These are phyloP conservation scores for Betta splendens DNA, from an alignment of 2,797 vertebrate species.

Conservation along the genomic window DNA sequence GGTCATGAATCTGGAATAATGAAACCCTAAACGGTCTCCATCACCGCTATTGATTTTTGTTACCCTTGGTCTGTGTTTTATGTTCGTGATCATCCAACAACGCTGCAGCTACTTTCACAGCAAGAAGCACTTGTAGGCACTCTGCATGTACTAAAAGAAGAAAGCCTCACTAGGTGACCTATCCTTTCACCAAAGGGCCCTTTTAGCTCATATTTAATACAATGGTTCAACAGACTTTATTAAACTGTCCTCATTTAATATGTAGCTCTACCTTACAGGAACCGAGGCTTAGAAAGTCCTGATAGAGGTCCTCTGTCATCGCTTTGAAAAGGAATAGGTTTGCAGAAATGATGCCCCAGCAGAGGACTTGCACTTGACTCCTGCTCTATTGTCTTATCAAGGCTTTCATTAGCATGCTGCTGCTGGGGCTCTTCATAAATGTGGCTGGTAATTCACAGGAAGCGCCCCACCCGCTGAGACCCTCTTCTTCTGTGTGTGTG, in stretches of 20 bases:
- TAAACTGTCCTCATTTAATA: constrained; percentile 41
- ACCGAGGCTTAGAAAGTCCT: constrained; percentile 34
- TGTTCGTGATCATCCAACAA: constrained; percentile 56
- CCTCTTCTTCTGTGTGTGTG: constrained; percentile 67
- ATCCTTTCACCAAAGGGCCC: constrained; percentile 21
- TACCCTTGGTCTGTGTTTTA: constrained; percentile 61
- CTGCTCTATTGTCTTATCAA: constrained; percentile 65
- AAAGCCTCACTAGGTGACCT: constrained; percentile 23
- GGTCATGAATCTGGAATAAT: constrained; percentile 79
- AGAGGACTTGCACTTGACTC: constrained; percentile 70
- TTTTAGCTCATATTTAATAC: constrained; percentile 29
- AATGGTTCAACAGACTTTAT: constrained; percentile 43
- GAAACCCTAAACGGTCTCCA: constrained; percentile 73
- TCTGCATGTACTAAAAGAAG: constrained; percentile 35
- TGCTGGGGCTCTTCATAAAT: constrained; percentile 62
- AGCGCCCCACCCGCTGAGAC: constrained; percentile 64
- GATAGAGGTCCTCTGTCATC: constrained; percentile 54
- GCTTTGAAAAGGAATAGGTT: constrained; percentile 52
- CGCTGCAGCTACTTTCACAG: constrained; percentile 24
- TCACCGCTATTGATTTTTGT: constrained; percentile 74
- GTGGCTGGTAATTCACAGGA: constrained; percentile 66
- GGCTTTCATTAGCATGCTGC: constrained; percentile 74
- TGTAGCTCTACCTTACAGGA: constrained; percentile 30
- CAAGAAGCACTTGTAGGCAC: constrained; percentile 35
- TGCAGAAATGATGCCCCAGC: constrained; percentile 57